Base-by-base conservation (phyloP, 2,797 vertebrate genomes). In the Poeciliopsis infans region DNA sequence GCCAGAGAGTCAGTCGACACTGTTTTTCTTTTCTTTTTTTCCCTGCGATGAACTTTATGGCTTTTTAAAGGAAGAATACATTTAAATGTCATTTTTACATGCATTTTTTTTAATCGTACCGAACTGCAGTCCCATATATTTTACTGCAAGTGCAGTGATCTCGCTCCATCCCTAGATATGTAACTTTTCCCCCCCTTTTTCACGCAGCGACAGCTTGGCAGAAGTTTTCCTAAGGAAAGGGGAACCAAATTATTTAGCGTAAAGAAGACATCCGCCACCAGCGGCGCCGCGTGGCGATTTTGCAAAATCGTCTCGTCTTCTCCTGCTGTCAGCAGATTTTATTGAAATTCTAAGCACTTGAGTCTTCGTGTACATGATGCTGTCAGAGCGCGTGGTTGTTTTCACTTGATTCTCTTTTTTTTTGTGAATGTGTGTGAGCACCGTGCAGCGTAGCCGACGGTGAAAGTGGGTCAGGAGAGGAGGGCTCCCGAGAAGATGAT, bases 381-480 rank as follows among this genome's bases (percentile, higher is more conserved):
- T 69, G 49, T 79, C 51, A 3, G 77, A 76, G 71, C 73, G 74
- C 78, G 75, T 66, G 81, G 74, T 79, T 55, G 10, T 25, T 53
- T 53, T 53, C 3, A 23, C 25, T 25, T 25, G 8, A 23, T 53
- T 25, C 10, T 25, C 10, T 20, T 25, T 25, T 23, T 25, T 53
- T 3, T 3, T n/a, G 8, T 57, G 23, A 4, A 25, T 5, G 23
- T 51, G 31, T 68, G 18, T 66, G 18, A 57, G 75, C 31, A 78
- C 28, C 45, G 66, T 82, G 82, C 86, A 83, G 80, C 83, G 45
- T 64, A 45, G 79, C 76, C 87, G 81, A 81, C 85, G 83, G 86
- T 80, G 76, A 93, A 97, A 96, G 94, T 97, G 96, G 96, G 96
- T 97, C 96, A 97, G 88, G 82, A 94, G 93, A 94, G 93, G 93